Evolutionary conservation across 2,888 invertebrate species (phyloP).

Genomic region (Mythimna albipuncta): DNA sequence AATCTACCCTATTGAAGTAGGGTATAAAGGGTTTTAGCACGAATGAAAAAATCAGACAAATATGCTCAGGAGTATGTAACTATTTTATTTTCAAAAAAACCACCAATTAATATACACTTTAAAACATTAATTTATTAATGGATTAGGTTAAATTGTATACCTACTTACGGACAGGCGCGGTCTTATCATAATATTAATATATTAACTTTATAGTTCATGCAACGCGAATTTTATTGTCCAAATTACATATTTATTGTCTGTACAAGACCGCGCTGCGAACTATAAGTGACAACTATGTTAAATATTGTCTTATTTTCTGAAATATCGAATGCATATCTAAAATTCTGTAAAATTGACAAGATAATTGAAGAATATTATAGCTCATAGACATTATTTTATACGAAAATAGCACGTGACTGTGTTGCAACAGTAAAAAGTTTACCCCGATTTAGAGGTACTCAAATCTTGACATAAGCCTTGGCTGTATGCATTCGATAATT

Average conservation of each 20-base stretch:
- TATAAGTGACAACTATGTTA: constrained; percentile 50
- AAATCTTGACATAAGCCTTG: constrained; percentile 9
- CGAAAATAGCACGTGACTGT: constrained; percentile 26
- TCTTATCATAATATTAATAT: constrained; percentile 56
- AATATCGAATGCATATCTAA: constrained; percentile 63
- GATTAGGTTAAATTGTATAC: constrained; percentile 80
- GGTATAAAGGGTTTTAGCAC: constrained; percentile 1
- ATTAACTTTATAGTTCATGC: constrained; percentile 52
- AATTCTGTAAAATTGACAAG: constrained; percentile 44
- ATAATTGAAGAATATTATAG: constrained; percentile 51
- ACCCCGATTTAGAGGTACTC: constrained; percentile 32
- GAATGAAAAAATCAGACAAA: constrained; percentile 74
- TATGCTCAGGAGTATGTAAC: constrained; percentile 88
- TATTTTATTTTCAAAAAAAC: constrained; percentile 88
- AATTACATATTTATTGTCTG: constrained; percentile 65
- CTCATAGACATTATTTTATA: constrained; percentile 31
- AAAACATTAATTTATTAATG: constrained; percentile 81
- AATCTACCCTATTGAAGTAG: not conserved
- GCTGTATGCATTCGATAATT: constrained; percentile 62
- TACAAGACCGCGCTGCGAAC: constrained; percentile 60
- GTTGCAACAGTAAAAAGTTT: constrained; percentile 40
- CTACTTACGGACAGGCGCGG: constrained; percentile 74
- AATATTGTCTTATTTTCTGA: constrained; percentile 55
- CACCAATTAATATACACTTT: constrained; percentile 88
- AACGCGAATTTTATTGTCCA: constrained; percentile 66